Conservation (phyloP, 2,888 invertebrate genomes). For the Meandrusa payeni region DNA sequence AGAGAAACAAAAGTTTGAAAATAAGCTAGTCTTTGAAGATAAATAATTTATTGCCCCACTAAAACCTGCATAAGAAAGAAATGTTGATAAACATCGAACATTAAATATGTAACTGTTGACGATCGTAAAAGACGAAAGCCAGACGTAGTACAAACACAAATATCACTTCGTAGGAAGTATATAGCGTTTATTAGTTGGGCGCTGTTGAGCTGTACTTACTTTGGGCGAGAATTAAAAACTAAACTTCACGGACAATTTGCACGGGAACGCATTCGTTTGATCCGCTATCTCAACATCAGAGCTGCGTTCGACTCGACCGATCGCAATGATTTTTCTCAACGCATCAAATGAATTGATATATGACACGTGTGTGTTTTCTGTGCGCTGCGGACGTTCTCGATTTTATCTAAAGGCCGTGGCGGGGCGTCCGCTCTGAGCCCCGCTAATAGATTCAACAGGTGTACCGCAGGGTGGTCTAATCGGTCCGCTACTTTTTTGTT, state of each 20-base stretch:
- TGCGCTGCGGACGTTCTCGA: constrained; percentile 47
- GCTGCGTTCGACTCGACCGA: constrained; percentile 47
- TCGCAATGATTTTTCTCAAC: constrained; percentile 64
- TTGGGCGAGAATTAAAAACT: constrained; percentile 60
- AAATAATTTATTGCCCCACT: constrained; percentile 76
- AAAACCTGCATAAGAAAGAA: constrained; percentile 80
- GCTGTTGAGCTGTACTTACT: constrained; percentile 53
- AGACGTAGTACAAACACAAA: constrained; percentile 67
- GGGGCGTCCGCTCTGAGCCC: constrained; percentile 40
- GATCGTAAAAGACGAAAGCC: constrained; percentile 75
- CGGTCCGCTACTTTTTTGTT: constrained; percentile 63
- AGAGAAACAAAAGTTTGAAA: constrained; percentile 74
- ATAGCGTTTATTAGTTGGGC: constrained; percentile 64
- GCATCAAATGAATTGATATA: constrained; percentile 65
- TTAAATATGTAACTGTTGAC: constrained; percentile 80
- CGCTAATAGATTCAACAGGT: constrained; percentile 76
- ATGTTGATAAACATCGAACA: constrained; percentile 80
- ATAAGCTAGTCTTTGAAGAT: constrained; percentile 77
- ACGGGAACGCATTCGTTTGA: constrained; percentile 55
- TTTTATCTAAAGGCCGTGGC: constrained; percentile 53
- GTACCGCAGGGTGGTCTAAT: constrained; percentile 70
- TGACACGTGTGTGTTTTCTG: constrained; percentile 41
- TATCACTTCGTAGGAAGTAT: constrained; percentile 71
- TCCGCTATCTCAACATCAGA: constrained; percentile 45
- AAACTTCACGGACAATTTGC: constrained; percentile 67